Evolutionary conservation across 1,140 invertebrate species (phyloP), one percentile per base, ranked within the genome.

Genomic region (Drosophila pseudoananassae): DNA sequence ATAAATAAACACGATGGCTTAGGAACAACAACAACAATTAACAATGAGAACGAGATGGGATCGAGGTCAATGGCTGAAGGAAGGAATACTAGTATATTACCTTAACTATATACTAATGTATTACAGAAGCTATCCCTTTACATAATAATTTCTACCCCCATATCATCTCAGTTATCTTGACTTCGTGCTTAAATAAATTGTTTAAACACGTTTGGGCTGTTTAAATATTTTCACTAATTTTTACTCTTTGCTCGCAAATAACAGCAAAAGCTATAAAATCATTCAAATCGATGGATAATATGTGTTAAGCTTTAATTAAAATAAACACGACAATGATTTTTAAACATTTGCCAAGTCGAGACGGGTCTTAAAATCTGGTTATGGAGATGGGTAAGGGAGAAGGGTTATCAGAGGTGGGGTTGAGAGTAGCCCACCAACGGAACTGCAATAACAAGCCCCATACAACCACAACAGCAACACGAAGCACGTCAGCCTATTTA

Each of bases 61-160:
- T 54, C 82, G 84, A 87, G 82, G 82, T 83, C 82, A 78, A 76
- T 88, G 83, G n/a, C n/a, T n/a, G n/a, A n/a, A n/a, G n/a, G n/a
- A n/a, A n/a, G n/a, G n/a, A n/a, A n/a, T n/a, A n/a, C n/a, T n/a
- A n/a, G n/a, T n/a, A n/a, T n/a, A n/a, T n/a, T n/a, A n/a, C n/a
- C n/a, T n/a, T n/a, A n/a, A n/a, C n/a, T n/a, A n/a, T n/a, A n/a
- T n/a, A n/a, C 23, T 25, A 25, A 25, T 5, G 10, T 33, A 12
- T 47, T 38, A 9, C 31, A 10, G 14, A 23, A 17, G 45, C 15
- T 29, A 76, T 56, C 31, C 23, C 68, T 76, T 68, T 75, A 12
- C 54, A 59, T 51, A 47, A 14, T 17, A 70, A 76, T 87, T 87
- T 76, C 52, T 27, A 27, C 83, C 82, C 74, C 52, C 71, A 27